These are phyloP conservation scores for Turnix velox DNA, from an alignment of 2,113 vertebrate species.

Conservation along the genomic window DNA sequence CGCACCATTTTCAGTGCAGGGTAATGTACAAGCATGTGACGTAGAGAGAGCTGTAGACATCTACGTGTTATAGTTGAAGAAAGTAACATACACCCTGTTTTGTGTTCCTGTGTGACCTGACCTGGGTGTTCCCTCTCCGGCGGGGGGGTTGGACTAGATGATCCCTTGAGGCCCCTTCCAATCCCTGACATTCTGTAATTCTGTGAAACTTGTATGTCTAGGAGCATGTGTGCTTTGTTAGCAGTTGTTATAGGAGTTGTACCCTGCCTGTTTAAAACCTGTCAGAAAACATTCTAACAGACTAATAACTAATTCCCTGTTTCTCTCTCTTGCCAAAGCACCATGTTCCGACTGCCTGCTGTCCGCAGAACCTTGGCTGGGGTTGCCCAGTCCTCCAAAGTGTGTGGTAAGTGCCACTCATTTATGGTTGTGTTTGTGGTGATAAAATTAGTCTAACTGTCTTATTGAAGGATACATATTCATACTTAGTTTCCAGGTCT, in stretches of 20 bases:
- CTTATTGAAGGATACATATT: fast-evolving
- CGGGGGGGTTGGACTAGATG: no score
- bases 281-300: not conserved
- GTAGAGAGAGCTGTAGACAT: fast-evolving
- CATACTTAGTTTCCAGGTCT: fast-evolving
- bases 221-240: fast-evolving
- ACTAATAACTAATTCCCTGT: not conserved
- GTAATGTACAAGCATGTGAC: fast-evolving
- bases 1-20: not conserved
- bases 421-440: not conserved
- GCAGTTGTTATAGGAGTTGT: not conserved
- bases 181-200: no score
- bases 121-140: no score
- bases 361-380: slow-evolving; percentile 75
- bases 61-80: fast-evolving
- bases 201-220: fast-evolving
- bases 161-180: no score
- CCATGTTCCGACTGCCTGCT: slow-evolving; percentile 83
- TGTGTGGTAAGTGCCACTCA: slow-evolving; percentile 73
- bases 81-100: no score
- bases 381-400: slow-evolving; percentile 65
- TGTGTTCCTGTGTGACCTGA: no score
- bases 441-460: not conserved
- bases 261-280: not conserved
- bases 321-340: slow-evolving; percentile 62